phyloP scores from a whole-genome alignment of 2,888 invertebrate genomes.

The Erannis defoliaria region DNA sequence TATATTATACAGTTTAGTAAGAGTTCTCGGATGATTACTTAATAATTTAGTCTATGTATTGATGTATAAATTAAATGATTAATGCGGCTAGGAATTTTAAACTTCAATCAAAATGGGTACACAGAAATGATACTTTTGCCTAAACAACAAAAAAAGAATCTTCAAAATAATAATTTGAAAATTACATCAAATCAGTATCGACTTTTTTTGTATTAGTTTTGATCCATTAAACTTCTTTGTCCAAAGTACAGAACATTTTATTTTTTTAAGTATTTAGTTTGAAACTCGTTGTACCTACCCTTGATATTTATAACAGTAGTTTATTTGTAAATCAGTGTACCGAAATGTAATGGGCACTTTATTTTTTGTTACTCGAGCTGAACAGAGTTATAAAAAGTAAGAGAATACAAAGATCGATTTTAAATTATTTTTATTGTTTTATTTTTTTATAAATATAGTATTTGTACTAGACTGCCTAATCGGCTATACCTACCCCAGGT shows the following conservation, averaged over 20 bases:
- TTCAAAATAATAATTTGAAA: background rate
- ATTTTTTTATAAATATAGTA: constrained; percentile 3
- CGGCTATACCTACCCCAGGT: no score
- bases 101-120: constrained; percentile 7
- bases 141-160: background rate
- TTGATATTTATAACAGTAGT: constrained; percentile 29
- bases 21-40: constrained; percentile 8
- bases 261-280: constrained; percentile 16
- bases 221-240: constrained; percentile 7
- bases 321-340: constrained; percentile 48
- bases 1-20: constrained; percentile 7
- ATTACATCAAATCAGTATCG: background rate
- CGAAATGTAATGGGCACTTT: constrained; percentile 45
- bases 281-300: constrained; percentile 6
- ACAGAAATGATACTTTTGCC: constrained; percentile 18
- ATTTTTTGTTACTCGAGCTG: constrained; percentile 55
- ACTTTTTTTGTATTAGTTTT: background rate
- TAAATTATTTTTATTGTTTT: constrained; percentile 36
- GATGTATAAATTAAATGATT: constrained; percentile 17
- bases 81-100: constrained; percentile 6
- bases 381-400: constrained; percentile 55
- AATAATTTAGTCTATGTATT: constrained; percentile 1
- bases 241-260: constrained; percentile 2
- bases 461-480: no score
- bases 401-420: constrained; percentile 61